Base-by-base conservation (phyloP, 1,140 invertebrate species). In the Antheraea pernyi region DNA sequence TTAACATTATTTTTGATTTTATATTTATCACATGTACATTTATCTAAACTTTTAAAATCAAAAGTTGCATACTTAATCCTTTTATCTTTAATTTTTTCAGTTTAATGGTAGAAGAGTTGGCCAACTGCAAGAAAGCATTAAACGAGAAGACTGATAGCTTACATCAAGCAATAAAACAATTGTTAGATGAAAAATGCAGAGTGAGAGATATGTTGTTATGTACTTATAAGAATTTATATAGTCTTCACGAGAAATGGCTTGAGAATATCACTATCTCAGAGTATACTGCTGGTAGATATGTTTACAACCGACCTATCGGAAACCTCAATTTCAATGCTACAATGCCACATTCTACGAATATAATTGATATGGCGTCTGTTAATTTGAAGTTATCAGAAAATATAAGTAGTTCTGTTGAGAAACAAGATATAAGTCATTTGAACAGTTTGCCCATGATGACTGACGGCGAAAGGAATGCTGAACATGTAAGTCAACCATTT, bases 21-120 rank as follows among this genome's bases (percentile, higher is more conserved):
- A 30, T 2, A 30, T 2, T 30, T 4, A 30, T 30, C 22, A 30
- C 1, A 30, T 30, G 22, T 30, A 30, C 22, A 30, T 30, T 30
- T 30, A 30, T 30, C 22, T 30, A 4, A 30, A 30, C 4, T 30
- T 30, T 4, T 30, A 30, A 30, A 30, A 30, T 30, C 1, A 30
- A 30, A 30, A 30, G 22, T 30, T 4, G 22, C 22, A 30, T 30
- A 30, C 22, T 30, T 30, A 30, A 30, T 42, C 39, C 0, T 3
- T n/a, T 9, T 9, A 7, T 53, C 48, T 68, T 62, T 46, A 71
- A 71, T 61, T 63, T 48, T 73, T 84, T 19, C 76, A 97, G 97
- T 86, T 94, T 98, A 65, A 97, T 98, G 95, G 95, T 97, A 9
- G 97, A 98, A 90, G 97, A 98, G 92, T 88, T 98, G 72, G 97